phyloP scores from a whole-genome alignment of 2,797 vertebrate genomes.

The Silurus lanzhouensis region DNA sequence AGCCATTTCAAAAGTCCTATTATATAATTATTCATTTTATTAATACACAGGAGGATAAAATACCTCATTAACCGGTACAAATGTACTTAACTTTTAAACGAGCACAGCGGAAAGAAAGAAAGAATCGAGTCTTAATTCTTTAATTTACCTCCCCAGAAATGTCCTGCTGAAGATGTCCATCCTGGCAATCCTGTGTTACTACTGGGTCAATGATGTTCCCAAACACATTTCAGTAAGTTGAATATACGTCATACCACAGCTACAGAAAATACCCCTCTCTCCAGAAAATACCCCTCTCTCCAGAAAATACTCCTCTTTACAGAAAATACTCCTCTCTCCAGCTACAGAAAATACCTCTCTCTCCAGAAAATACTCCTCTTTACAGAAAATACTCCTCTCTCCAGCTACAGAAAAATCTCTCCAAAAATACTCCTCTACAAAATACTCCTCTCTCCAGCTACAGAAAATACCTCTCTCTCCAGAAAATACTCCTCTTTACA shows the following conservation, averaged over 20 bases:
- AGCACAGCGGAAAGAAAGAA: background rate
- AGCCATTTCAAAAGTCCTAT: background rate
- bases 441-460: no score
- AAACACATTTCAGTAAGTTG: constrained; percentile 60
- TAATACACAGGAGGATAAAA: background rate
- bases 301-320: no score
- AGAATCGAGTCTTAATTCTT: background rate
- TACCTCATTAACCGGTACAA: background rate
- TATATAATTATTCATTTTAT: background rate
- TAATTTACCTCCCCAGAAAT: constrained; percentile 72
- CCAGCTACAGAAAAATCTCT: no score
- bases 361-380: no score
- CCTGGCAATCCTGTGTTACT: constrained; percentile 88
- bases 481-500: no score
- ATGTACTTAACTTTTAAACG: background rate
- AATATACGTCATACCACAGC: background rate
- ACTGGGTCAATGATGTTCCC: constrained; percentile 83
- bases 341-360: no score
- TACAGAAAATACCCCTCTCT: no score
- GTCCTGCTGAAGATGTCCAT: constrained; percentile 87
- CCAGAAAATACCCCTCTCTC: no score
- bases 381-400: no score
- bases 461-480: no score
- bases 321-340: no score
- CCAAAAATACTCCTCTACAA: no score